Evolutionary conservation across 2,888 invertebrate species (phyloP), one percentile per base, ranked within the genome.

Genomic region (Xanthorhoe spadicearia): DNA sequence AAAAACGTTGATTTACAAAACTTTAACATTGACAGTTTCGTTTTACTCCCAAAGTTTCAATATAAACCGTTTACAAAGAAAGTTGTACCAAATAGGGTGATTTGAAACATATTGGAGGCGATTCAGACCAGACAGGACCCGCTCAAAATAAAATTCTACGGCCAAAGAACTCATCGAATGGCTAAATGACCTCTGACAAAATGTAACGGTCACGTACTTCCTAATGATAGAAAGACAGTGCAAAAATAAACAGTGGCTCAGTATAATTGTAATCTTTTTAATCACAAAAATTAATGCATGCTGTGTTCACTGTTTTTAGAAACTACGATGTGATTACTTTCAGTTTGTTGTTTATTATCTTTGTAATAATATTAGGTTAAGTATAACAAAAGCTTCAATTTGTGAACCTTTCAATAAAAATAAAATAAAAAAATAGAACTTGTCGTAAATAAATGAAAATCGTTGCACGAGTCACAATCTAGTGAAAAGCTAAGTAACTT

Each of bases 101-200:
- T 68, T 68, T 46, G 49, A 50, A 68, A 64, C 64, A 68, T 68
- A 64, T 58, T 64, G 64, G 19, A 64, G 64, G 51, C 61, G 57
- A 61, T 68, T 64, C 54, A 48, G 50, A 64, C 61, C 64, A 68
- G 64, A 68, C 68, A 64, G 18, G 46, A 60, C 48, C 67, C 46
- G 64, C 61, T 66, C 66, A 68, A 71, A 71, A 73, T 73, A 73
- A 73, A 73, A 73, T 73, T 66, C 66, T 71, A 73, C 73, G 66
- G 73, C 62, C 71, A 73, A 70, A 66, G 71, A 69, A 69, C 69
- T 64, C 71, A 58, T 65, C 66, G 65, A 66, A 69, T 64, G 54
- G 68, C 62, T 73, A 70, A 73, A 73, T 70, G 71, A 71, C 71
- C 68, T 68, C 52, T 70, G 68, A 71, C 73, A 71, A 73, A 71